Percentiles rank a stretch among this genome's conserved stretches.
These are phyloP conservation scores for Nannoperca obscura DNA, from an alignment of 2,797 vertebrate genomes.

Conservation along the genomic window DNA sequence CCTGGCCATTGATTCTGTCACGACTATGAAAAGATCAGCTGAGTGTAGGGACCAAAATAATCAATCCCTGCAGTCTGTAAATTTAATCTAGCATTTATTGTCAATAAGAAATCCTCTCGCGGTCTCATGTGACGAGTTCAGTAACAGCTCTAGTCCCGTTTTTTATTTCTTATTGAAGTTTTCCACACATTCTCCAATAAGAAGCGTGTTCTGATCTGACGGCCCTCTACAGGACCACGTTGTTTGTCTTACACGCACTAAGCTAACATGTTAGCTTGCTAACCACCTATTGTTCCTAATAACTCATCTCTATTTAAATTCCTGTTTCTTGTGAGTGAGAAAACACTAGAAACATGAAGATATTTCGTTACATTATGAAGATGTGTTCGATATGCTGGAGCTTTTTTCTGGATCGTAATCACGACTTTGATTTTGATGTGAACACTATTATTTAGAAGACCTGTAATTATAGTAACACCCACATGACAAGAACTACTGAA, in stretches of 20 bases:
- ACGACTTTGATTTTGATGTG: no score
- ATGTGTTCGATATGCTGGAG: no score
- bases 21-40: not conserved
- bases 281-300: no score
- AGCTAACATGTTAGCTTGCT: no score
- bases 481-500: not conserved
- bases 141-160: no score
- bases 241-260: no score
- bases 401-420: no score
- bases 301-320: no score
- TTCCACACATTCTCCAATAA: not conserved
- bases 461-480: no score
- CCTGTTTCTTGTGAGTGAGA: no score
- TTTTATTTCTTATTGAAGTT: not conserved
- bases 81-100: not conserved
- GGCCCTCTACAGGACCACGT: no score
- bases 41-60: constrained; percentile 1
- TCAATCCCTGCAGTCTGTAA: not conserved
- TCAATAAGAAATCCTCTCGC: not conserved
- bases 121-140: not conserved
- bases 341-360: no score
- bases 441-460: not conserved
- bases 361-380: not conserved
- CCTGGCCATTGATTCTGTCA: constrained; percentile 7
- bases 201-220: not conserved